phyloP scores from a whole-genome alignment of 2,888 invertebrate genomes.

The Stenchaetothrips biformis region DNA sequence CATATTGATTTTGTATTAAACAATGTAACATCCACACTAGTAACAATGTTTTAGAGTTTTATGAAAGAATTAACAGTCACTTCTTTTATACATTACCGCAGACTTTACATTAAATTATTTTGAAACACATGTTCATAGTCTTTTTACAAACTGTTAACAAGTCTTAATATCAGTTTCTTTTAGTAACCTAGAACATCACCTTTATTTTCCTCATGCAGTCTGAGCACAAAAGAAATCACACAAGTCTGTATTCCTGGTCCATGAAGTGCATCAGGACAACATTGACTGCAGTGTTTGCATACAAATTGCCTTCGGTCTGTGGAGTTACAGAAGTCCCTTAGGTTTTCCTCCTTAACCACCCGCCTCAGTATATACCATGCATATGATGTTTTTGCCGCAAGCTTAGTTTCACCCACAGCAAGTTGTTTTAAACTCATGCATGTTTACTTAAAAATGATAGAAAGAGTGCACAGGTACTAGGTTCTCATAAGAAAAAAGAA shows the following conservation, averaged over 20 bases:
- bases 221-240: not conserved
- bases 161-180: not conserved
- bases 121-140: conserved; percentile 5
- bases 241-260: not conserved
- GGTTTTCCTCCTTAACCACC: not conserved
- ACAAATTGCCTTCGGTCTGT: not conserved
- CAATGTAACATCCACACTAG: too few species aligned
- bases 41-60: conserved; percentile 15
- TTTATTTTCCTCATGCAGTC: not conserved
- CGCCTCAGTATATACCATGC: not conserved
- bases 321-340: not conserved
- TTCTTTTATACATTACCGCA: not conserved
- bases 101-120: not conserved
- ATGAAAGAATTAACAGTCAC: conserved; percentile 10
- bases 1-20: not conserved
- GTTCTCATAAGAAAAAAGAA: not conserved
- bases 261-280: not conserved
- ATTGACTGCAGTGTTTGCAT: not conserved
- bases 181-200: not conserved
- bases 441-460: not conserved
- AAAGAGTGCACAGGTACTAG: not conserved
- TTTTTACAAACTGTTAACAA: not conserved
- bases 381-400: not conserved
- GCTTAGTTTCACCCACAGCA: not conserved
- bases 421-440: too few species aligned